phyloP scores from a whole-genome alignment of 2,888 invertebrate species.

The Rutpela maculata region DNA sequence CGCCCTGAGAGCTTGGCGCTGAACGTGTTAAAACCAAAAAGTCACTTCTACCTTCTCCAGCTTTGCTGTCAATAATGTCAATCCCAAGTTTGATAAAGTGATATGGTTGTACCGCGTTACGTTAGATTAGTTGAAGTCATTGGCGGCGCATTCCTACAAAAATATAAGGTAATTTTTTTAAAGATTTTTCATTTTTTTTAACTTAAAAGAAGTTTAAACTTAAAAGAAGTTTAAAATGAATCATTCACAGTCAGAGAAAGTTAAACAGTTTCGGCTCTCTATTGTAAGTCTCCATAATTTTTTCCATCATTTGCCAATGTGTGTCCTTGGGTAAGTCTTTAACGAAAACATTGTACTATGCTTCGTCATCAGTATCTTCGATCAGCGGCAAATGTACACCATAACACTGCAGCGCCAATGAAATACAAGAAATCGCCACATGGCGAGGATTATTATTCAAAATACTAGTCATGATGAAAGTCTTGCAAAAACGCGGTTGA shows the following conservation, averaged over 20 bases:
- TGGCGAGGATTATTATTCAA: conserved; percentile 90
- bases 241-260: neutral
- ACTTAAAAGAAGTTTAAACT: too few species aligned
- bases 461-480: conserved; percentile 90
- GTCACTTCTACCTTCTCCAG: too few species aligned
- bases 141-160: too few species aligned
- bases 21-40: too few species aligned
- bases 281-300: conserved; percentile 89
- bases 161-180: too few species aligned
- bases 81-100: too few species aligned
- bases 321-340: conserved; percentile 88
- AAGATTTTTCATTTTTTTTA: too few species aligned
- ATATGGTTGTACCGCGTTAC: too few species aligned
- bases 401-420: conserved; percentile 88
- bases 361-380: conserved; percentile 85
- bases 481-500: conserved; percentile 90
- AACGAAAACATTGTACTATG: conserved; percentile 91
- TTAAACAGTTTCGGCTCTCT: conserved; percentile 77
- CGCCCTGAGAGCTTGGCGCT: too few species aligned
- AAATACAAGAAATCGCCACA: conserved; percentile 90
- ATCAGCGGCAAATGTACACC: conserved; percentile 90
- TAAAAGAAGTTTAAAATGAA: neutral
- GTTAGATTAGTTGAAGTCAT: too few species aligned
- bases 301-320: conserved; percentile 92
- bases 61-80: too few species aligned